phyloP scores from a whole-genome alignment of 2,113 vertebrate species.

The Progne subis region DNA sequence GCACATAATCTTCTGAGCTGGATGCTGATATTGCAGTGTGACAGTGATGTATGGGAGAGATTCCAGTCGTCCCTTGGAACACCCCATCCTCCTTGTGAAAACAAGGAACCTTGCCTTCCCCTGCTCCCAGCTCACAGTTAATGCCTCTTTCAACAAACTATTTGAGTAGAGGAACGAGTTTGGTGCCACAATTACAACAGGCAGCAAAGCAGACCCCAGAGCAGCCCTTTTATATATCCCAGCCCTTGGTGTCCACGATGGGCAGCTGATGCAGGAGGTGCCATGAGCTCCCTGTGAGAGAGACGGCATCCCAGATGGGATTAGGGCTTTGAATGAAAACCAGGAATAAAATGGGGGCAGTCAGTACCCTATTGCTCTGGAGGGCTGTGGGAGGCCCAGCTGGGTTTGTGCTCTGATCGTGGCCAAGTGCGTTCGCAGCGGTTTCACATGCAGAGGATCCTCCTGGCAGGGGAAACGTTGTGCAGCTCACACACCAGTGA shows the following conservation, averaged over 20 bases:
- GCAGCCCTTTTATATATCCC: background rate
- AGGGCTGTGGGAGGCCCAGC: conserved; percentile 3
- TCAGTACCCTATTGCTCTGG: background rate
- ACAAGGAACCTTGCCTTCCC: background rate
- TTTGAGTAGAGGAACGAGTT: background rate
- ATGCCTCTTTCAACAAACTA: background rate
- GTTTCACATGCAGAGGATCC: background rate
- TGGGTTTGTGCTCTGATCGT: background rate
- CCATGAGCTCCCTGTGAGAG: background rate
- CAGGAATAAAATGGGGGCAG: background rate
- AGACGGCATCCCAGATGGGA: background rate
- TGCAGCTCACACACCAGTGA: conserved; percentile 41
- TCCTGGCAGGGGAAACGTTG: conserved; percentile 46
- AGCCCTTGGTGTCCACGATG: rapidly evolving
- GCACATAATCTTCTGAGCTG: background rate
- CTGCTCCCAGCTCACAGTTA: background rate
- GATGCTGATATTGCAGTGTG: background rate
- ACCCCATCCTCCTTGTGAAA: background rate
- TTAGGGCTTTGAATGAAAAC: background rate
- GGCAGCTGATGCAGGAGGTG: background rate
- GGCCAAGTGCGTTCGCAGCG: background rate
- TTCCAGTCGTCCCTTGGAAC: background rate
- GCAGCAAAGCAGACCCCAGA: background rate
- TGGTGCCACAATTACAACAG: background rate
- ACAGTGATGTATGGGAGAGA: conserved; percentile 41